A percentile compares a stretch with the other conserved stretches of the same genome.
phyloP scores from a whole-genome alignment of 2,888 invertebrate genomes.

The Alcis repandata region DNA sequence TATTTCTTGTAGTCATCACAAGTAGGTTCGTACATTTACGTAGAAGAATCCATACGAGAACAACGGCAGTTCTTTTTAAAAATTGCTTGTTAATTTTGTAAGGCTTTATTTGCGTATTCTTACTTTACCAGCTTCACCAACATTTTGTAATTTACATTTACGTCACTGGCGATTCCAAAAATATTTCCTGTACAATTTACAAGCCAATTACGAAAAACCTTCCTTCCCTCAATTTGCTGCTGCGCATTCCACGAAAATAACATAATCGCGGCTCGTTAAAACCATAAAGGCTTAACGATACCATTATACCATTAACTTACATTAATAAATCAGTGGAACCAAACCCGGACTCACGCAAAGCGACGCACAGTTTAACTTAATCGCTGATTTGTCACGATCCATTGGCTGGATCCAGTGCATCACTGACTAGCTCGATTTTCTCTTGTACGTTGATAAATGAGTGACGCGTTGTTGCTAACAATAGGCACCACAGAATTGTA shows the following conservation, averaged over 20 bases:
- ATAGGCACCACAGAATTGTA: too few species aligned
- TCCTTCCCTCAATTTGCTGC: constrained; percentile 22
- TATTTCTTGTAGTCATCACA: too few species aligned
- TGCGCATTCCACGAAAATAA: constrained; percentile 43
- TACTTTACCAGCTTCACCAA: neutral
- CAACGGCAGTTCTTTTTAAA: too few species aligned
- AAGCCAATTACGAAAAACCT: constrained; percentile 21
- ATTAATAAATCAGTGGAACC: constrained; percentile 64
- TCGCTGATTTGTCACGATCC: constrained; percentile 42
- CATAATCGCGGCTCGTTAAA: constrained; percentile 57
- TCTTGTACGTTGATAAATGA: neutral
- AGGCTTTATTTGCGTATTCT: neutral
- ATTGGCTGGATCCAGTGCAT: constrained; percentile 34
- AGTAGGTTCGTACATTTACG: too few species aligned
- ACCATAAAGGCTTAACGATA: constrained; percentile 65
- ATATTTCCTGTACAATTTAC: constrained; percentile 2
- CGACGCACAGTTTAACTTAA: constrained; percentile 41
- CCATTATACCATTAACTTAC: constrained; percentile 63
- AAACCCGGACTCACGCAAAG: constrained; percentile 48
- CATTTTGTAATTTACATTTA: neutral
- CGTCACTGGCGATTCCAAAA: neutral
- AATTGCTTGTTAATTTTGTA: too few species aligned
- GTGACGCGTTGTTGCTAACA: neutral
- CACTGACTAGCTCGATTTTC: constrained; percentile 9
- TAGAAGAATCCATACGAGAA: too few species aligned